Evolutionary conservation across 92 coral and sea anemone genomes (phyloP), one percentile per base, ranked within the genome.

Genomic region (Epizoanthus illoricatus): DNA sequence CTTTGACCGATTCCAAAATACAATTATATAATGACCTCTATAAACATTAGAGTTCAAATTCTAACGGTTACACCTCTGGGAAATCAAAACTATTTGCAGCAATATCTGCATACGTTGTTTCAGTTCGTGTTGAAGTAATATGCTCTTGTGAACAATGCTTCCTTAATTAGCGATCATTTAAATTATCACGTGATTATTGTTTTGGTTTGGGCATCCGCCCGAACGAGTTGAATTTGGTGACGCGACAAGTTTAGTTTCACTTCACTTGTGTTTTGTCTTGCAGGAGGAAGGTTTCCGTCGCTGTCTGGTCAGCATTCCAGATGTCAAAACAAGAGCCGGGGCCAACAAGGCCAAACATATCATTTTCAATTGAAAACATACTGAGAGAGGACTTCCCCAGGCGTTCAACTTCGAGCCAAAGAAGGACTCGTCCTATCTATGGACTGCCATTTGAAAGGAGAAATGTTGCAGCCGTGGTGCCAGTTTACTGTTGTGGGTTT

Each of bases 121-220:
- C 71, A 78, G 82, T 78, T 41, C 71, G 71, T 41, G 43, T 49
- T 78, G 82, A 78, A 78, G 67, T 78, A 69, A 76, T 76, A 67
- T 59, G 23, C 59, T 60, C 56, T 59, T 39, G 12, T 20, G 42
- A 15, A 78, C 82, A 78, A 78, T 78, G 65, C 61, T 62, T 43
- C 82, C 24, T 76, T 78, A 78, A 78, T 78, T 78, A 63, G 59
- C 18, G 71, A 42, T 78, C 66, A 78, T 78, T 78, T 78, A 78
- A 62, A 78, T 78, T 78, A 58, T 78, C 82, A 78, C 82, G 82
- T 78, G 82, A 62, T 78, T n/a, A 78, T 78, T 78, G 82, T 78
- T 78, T 43, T 78, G 20, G 54, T 78, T 78, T 20, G 60, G 80
- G 82, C 82, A 70, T 78, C 17, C 70, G 81, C 59, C 45, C 64